Evolutionary conservation across 2,113 vertebrate species (phyloP), one percentile per base, ranked within the genome.

Genomic region (Channa argus): DNA sequence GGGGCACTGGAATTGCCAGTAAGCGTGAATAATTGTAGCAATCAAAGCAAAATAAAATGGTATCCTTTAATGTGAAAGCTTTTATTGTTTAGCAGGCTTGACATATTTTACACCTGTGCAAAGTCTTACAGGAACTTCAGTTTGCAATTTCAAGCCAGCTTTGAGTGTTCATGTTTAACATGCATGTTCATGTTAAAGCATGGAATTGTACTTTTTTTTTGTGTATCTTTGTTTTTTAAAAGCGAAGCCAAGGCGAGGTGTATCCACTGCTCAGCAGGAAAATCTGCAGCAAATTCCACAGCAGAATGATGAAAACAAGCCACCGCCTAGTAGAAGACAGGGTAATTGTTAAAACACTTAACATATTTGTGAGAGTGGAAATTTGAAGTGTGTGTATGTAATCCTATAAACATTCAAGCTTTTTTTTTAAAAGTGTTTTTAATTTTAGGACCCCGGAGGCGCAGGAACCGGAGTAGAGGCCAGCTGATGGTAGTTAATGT

Each of bases 391-490:
- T 24, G 24, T 24, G 34, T 15, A 36, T 4, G 6, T 33, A 7
- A 3, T 52, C 6, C 3, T n/a, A 24, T 15, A 12, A n/a, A 63
- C 14, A 56, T 6, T 50, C 2, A 47, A 1, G 0, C 0, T 54
- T 38, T 39, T n/a, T 51, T 43, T n/a, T 14, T 47, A 9, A 60
- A 39, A 15, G 55, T 24, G 61, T 43, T 8, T 37, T 5, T 2
- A 8, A 44, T 47, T 83, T 4, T 76, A 98, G 97, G 96, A 59
- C 91, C 95, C 72, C 94, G 96, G 65, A 90, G 96, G 71, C 94
- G 95, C 65, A 93, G 96, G 79, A 97, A 95, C 85, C 95, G 95
- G 36, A 95, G 95, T 67, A 92, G 95, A 86, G 98, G 96, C 45
- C 96, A 97, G 65, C 96, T 94, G 84, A 94, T 96, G 50, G 95